Evolutionary conservation across 2,797 vertebrate genomes (phyloP).

Genomic region (Xenentodon cancila): DNA sequence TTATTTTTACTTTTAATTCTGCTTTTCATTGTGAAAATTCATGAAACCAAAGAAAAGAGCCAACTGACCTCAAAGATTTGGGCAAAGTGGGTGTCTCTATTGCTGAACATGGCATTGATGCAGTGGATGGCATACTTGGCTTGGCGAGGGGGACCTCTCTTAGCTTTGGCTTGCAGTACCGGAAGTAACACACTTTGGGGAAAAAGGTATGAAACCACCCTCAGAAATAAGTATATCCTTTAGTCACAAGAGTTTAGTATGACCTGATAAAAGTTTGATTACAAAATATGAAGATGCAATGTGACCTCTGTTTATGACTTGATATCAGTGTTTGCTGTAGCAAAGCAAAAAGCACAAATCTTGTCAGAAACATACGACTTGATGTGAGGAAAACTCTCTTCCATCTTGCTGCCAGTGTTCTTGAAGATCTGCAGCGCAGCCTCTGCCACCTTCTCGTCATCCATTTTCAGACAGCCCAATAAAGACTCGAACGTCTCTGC

Average conservation of each 20-base stretch:
- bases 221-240: not conserved
- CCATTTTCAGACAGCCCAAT: conserved; percentile 97
- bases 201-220: conserved; percentile 26
- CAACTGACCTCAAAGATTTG: conserved; percentile 97
- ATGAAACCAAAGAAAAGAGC: not conserved
- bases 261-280: not conserved
- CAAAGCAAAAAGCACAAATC: not conserved
- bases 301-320: not conserved
- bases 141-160: conserved; percentile 94
- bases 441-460: conserved; percentile 98
- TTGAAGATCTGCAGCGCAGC: conserved; percentile 98
- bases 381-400: conserved; percentile 98
- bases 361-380: conserved; percentile 87
- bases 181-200: conserved; percentile 90
- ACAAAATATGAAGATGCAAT: not conserved
- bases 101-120: conserved; percentile 97
- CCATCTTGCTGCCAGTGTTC: conserved; percentile 96
- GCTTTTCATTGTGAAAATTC: not conserved
- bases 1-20: not conserved
- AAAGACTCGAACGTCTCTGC: conserved; percentile 99
- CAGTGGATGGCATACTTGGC: conserved; percentile 98
- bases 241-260: not conserved
- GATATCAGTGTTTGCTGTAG: too few relatives aligned
- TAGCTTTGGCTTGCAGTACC: conserved; percentile 97
- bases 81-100: conserved; percentile 98